Conservation (phyloP, 2,888 invertebrate species). For the Andrena camellia region DNA sequence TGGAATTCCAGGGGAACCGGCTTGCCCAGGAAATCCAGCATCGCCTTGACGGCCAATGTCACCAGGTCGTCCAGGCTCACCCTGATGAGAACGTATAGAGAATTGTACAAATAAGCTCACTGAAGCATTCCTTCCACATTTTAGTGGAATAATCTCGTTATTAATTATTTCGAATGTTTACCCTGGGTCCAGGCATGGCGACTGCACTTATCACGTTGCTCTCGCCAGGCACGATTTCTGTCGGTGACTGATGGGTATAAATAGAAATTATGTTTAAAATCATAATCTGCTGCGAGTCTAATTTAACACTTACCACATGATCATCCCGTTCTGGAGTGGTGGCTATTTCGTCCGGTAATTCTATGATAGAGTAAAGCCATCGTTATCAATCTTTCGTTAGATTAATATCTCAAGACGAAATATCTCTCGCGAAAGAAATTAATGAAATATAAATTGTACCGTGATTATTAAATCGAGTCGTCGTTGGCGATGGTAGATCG, state of each 20-base stretch:
- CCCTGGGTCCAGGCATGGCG: conserved; percentile 82
- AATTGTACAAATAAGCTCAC: conserved; percentile 85
- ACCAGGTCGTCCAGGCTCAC: conserved; percentile 89
- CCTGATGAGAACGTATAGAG: conserved; percentile 82
- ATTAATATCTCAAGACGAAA: neutral
- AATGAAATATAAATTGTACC: conserved; percentile 37
- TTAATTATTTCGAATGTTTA: conserved; percentile 68
- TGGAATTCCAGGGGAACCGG: conserved; percentile 89
- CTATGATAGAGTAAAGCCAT: conserved; percentile 12
- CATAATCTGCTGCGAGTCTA: neutral
- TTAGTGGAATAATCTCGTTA: neutral
- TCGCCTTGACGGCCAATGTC: conserved; percentile 90
- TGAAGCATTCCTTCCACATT: conserved; percentile 73
- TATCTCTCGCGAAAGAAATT: neutral
- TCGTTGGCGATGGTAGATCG: conserved; percentile 49
- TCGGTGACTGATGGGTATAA: conserved; percentile 64
- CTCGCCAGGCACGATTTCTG: conserved; percentile 77
- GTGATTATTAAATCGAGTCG: conserved; percentile 51
- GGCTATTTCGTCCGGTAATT: conserved; percentile 34
- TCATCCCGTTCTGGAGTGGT: conserved; percentile 36
- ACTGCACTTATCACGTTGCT: conserved; percentile 78
- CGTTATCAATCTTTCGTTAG: neutral
- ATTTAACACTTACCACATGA: conserved; percentile 49
- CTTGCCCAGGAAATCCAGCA: conserved; percentile 91
- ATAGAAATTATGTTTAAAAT: conserved; percentile 19